Evolutionary conservation across 1,140 invertebrate species (phyloP), one percentile per base, ranked within the genome.

Genomic region (Lasioglossum albipes): DNA sequence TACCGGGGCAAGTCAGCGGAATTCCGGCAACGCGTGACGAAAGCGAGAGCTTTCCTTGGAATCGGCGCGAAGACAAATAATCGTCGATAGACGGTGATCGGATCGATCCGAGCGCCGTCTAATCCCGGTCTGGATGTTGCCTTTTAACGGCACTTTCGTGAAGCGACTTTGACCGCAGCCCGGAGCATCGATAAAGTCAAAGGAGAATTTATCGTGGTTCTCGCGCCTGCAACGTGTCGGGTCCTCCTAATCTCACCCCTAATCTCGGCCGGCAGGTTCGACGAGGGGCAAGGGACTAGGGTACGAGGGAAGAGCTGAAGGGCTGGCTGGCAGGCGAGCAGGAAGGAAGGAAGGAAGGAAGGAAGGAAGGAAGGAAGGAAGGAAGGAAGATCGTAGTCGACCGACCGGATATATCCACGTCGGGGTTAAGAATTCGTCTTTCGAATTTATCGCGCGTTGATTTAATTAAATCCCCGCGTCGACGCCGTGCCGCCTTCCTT

Each of bases 391-490:
- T 20, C 52, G 52, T 12, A 49, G 52, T 54, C 52, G 52, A 54
- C 16, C 52, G 13, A 49, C 52, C 5, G 31, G 42, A 77, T 79
- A 81, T 61, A 78, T 78, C 69, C 66, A 65, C 71, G 85, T 75
- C 81, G 72, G 31, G 62, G 36, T 57, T 70, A 77, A 80, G 84
- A 87, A 87, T 87, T 75, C 81, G 62, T 79, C 78, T 81, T 67
- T 67, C 81, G 85, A 90, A 90, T 89, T 90, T 89, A 89, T 90
- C 83, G 88, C 81, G 82, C 82, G 84, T 90, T 89, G 82, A 88
- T 90, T 90, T 89, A 89, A 90, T 89, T 89, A 89, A 88, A 88
- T 81, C 80, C 31, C 42, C 75, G 36, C 61, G 75, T 66, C 42
- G 59, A 16, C 67, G 49, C 20, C 27, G 59, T 20, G 71, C 31